phyloP scores from a whole-genome alignment of 2,888 invertebrate genomes.

The Polymixis flavicincta region DNA sequence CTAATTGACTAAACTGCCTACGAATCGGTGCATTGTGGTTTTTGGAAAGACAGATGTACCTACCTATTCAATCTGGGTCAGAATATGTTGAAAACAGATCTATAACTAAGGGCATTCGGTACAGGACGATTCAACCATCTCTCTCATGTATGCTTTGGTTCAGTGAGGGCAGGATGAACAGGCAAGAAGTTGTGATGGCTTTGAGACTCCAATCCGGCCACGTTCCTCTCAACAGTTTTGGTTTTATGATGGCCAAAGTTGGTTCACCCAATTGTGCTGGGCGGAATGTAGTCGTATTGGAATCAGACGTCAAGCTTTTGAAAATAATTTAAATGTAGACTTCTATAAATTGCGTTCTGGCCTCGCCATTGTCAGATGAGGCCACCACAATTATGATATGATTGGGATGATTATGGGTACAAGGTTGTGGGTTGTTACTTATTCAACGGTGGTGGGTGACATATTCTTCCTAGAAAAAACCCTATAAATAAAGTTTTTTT shows the following conservation, averaged over 20 bases:
- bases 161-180: neutral
- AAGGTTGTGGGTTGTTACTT: neutral
- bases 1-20: neutral
- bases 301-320: neutral
- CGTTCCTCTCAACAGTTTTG: neutral
- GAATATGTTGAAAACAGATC: neutral
- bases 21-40: neutral
- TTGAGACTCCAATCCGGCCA: neutral
- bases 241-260: neutral
- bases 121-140: slow-evolving; percentile 1
- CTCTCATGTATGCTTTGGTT: neutral
- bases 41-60: neutral
- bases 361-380: neutral
- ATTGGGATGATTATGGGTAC: neutral
- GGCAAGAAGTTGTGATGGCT: neutral
- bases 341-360: neutral
- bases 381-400: slow-evolving; percentile 86
- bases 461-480: too few species aligned
- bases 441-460: neutral
- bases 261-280: neutral
- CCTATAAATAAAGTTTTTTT: neutral
- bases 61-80: neutral
- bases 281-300: neutral
- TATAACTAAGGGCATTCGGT: neutral
- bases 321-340: neutral